Evolutionary conservation across 64 coral and sea anemone species (phyloP), one percentile per base, ranked within the genome.

Genomic region (Dendronephthya gigantea): DNA sequence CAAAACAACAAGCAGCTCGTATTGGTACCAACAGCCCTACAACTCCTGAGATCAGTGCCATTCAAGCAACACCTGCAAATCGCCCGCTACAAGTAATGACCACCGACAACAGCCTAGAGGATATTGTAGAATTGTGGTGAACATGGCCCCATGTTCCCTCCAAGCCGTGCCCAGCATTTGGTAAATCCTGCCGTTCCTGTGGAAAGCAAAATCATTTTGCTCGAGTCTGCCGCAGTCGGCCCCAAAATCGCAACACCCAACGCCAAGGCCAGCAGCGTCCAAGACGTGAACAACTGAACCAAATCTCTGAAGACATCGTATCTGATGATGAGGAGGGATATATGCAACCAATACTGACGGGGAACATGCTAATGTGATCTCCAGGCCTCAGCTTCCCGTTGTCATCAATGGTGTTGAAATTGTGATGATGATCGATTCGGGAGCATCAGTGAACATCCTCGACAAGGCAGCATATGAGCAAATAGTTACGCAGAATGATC

Each of bases 141-240:
- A 76, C 29, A 4, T 76, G 69, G 69, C 69, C 69, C 28, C 69
- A 76, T 37, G 29, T 33, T 3, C 69, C 4, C 2, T 76, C 69
- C 16, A 76, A 76, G 17, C 69, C 69, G 17, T 76, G 69, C 25
- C 69, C 69, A 32, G 69, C 69, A 76, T 38, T 76, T 28, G 69
- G 69, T 38, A 76, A 76, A 16, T 5, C 69, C 2, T 76, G 69
- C 31, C 34, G 2, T 38, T 2, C 69, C 17, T 76, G n/a, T 76
- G 69, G 69, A 5, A 76, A 76, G 16, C 69, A 76, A 27, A 76
- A 76, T 34, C 69, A 76, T 76, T 76, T 76, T 76, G 2, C 69
- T 5, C 2, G 69, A 3, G 69, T 76, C 6, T 76, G 69, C 16
- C 69, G 69, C 69, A 76, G 69, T 37, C 69, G 17, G 16, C 4